Base-by-base conservation (phyloP, 2,888 invertebrate species). In the Odontocerum albicorne region DNA sequence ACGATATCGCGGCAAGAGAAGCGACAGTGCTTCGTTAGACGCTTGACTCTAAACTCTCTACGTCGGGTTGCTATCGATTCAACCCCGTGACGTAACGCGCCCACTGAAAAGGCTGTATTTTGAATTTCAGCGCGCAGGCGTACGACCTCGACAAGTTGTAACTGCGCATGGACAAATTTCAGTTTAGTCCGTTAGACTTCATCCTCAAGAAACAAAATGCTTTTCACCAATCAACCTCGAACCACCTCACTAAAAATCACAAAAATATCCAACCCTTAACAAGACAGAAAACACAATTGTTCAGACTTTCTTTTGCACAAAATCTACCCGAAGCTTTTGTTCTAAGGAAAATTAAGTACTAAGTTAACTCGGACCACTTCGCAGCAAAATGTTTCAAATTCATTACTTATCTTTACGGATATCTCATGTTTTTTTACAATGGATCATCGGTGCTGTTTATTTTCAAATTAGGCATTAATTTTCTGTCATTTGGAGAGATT, bases 61-160 rank as follows among this genome's bases (percentile, higher is more conserved):
- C 31, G 21, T 42, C 42, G 53, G 47, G 53, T 39, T 40, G 46
- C 53, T 53, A 53, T 53, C 53, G 53, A 53, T 53, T 42, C 40
- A n/a, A 15, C 22, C 21, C 33, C 19, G 44, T 53, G 53, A 53
- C 53, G 53, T 53, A 42, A 49, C 47, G 42, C 36, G 47, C 54
- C 40, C 21, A 36, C 36, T 45, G 45, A 52, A 49, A 39, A 46
- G 13, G 39, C 38, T 38, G 36, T 17, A 17, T 20, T 27, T 4
- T 2, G 16, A 38, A 38, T 15, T 16, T 20, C 33, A 32, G 19
- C 16, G 40, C 35, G 53, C 45, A 38, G 6, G 53, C 53, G 53
- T 33, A 19, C 2, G 6, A 15, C 1, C n/a, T 35, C 36, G 12
- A 36, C 35, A 31, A 12, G 16, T n/a, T 31, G n/a, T 21, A 27